phyloP scores from a whole-genome alignment of 1,140 invertebrate genomes.

The Diabrotica virgifera region DNA sequence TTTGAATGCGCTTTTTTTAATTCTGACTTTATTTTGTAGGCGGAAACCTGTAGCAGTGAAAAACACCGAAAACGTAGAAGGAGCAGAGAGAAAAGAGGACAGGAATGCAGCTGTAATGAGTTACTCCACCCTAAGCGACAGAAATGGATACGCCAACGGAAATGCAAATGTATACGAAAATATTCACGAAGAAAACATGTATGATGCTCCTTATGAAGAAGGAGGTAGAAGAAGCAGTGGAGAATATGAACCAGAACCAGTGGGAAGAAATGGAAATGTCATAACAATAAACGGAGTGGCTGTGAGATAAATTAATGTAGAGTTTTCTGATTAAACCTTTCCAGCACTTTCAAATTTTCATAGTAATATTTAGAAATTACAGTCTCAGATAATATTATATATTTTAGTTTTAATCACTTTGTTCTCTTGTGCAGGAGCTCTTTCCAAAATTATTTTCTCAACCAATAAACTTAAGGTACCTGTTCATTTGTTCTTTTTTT shows the following conservation, averaged over 20 bases:
- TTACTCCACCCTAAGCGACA: conserved; percentile 73
- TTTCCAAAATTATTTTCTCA: no score
- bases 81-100: conserved; percentile 78
- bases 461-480: no score
- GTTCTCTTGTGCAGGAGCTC: no score
- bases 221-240: conserved; percentile 56
- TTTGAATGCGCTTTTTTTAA: neutral
- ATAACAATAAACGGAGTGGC: conserved; percentile 73
- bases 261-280: conserved; percentile 56
- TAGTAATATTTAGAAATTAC: no score
- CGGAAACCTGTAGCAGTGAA: conserved; percentile 81
- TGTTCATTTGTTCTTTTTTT: no score
- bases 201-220: conserved; percentile 62
- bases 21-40: conserved; percentile 47
- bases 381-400: no score
- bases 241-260: conserved; percentile 68
- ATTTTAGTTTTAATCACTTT: no score
- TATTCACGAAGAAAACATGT: conserved; percentile 69
- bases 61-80: conserved; percentile 83
- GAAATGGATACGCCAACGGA: conserved; percentile 51
- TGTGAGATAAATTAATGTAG: conserved; percentile 54
- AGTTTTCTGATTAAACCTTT: no score
- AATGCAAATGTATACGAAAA: conserved; percentile 68
- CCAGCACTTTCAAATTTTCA: no score
- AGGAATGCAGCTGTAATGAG: conserved; percentile 83